Evolutionary conservation across 2,888 invertebrate genomes (phyloP).

Genomic region (Augochlorella aurata): DNA sequence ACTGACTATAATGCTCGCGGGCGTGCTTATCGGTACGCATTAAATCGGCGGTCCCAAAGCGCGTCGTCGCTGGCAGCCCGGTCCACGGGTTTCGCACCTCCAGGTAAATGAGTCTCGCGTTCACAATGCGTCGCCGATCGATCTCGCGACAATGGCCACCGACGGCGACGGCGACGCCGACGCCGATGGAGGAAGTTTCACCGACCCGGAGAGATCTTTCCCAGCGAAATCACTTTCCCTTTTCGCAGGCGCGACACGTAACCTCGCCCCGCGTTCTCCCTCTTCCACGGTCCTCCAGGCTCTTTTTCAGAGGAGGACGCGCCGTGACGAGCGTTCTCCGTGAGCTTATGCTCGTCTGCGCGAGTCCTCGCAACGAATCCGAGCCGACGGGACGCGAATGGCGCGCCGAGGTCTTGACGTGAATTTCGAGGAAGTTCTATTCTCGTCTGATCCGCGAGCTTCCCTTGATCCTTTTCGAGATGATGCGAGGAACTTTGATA

Average conservation of each 20-base stretch:
- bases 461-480: too few relatives aligned
- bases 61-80: constrained; percentile 15
- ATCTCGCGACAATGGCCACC: constrained; percentile 51
- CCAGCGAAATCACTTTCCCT: constrained; percentile 66
- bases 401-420: constrained; percentile 13
- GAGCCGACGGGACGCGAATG: constrained; percentile 6
- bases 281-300: not conserved
- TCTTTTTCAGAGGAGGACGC: constrained; percentile 38
- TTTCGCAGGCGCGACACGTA: constrained; percentile 62
- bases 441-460: not conserved
- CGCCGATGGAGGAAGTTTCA: constrained; percentile 48
- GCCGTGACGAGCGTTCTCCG: constrained; percentile 34
- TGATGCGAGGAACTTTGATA: not conserved
- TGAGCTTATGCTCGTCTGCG: constrained; percentile 15
- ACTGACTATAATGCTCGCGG: constrained; percentile 7
- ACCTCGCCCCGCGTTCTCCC: constrained; percentile 30
- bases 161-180: constrained; percentile 7
- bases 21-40: constrained; percentile 66
- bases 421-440: constrained; percentile 41
- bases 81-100: constrained; percentile 14
- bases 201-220: constrained; percentile 37
- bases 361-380: constrained; percentile 41
- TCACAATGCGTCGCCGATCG: constrained; percentile 58
- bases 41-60: constrained; percentile 43
- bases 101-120: constrained; percentile 54